phyloP scores from a whole-genome alignment of 1,140 invertebrate genomes.

The Ceratosolen fusciceps region DNA sequence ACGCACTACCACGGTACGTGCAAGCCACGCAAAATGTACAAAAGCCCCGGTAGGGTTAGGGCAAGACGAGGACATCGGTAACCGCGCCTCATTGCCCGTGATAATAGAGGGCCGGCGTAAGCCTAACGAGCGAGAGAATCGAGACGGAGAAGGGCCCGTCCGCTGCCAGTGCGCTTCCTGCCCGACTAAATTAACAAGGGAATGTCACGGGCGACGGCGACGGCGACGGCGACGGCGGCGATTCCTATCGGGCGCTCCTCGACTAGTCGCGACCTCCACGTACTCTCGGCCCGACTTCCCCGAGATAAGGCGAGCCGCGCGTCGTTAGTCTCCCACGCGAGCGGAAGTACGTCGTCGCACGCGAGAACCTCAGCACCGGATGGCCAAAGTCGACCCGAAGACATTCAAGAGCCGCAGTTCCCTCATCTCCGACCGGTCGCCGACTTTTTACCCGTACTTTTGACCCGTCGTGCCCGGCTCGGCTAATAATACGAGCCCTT shows the following conservation, averaged over 20 bases:
- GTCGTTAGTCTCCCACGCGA: slow-evolving; percentile 66
- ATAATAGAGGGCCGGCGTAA: neutral
- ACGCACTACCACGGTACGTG: neutral
- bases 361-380: slow-evolving; percentile 58
- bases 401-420: neutral
- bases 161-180: slow-evolving; percentile 66
- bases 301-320: neutral
- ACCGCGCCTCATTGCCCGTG: no score
- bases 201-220: slow-evolving; percentile 51
- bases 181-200: slow-evolving; percentile 67
- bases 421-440: neutral
- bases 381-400: neutral
- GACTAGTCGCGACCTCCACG: slow-evolving; percentile 56
- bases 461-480: slow-evolving; percentile 43
- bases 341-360: slow-evolving; percentile 69
- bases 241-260: slow-evolving; percentile 62
- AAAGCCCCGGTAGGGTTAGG: neutral
- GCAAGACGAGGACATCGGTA: neutral
- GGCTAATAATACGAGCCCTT: neutral
- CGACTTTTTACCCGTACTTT: slow-evolving; percentile 34
- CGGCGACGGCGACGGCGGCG: slow-evolving; percentile 54
- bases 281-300: slow-evolving; percentile 53
- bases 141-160: slow-evolving; percentile 44
- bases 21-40: neutral
- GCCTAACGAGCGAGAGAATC: neutral